Base-by-base conservation (phyloP, 1,140 invertebrate species). In the Pseudomyrmex sp. region DNA sequence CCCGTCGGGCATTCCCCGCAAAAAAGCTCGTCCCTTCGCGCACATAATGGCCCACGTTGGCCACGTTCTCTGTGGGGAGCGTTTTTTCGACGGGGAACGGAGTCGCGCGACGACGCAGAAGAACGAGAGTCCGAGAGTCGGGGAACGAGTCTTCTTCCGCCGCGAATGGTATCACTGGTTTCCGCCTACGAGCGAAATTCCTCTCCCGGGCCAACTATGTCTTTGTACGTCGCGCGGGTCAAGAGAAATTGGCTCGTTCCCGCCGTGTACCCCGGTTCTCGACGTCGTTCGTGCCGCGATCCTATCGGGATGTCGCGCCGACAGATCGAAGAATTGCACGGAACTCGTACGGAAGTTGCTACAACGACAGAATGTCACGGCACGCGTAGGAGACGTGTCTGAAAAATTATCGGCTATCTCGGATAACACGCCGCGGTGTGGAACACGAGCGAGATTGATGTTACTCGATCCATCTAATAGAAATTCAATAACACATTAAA, bases 21-120 rank as follows among this genome's bases (percentile, higher is more conserved):
- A 90, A 92, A 92, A 92, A 82, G 79, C 76, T 85, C 85, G 82
- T 85, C 82, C 79, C 70, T 85, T 88, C 77, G 74, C 83, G 77
- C 69, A 77, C 72, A 90, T 90, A 90, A 90, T 90, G 79, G 89
- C 56, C 66, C 76, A 63, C 74, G 18, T 79, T 82, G 79, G 62
- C 66, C 54, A 52, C 72, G 26, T 63, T 65, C 73, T 85, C 72
- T 77, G 70, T 58, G 75, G 80, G 85, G 88, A 89, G 65, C 58
- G 75, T 85, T 90, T 87, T 87, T 87, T 77, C 69, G n/a, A 15
- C 15, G 18, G 63, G 10, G 63, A 18, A 65, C 48, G 44, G 59
- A n/a, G 18, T 48, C 70, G 52, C 48, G 48, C 62, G 59, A 23
- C 86, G 35, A 68, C 23, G 58, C 58, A 23, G 48, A 65, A 26